Base-by-base conservation (phyloP, 1,140 invertebrate genomes). In the Bombus affinis region DNA sequence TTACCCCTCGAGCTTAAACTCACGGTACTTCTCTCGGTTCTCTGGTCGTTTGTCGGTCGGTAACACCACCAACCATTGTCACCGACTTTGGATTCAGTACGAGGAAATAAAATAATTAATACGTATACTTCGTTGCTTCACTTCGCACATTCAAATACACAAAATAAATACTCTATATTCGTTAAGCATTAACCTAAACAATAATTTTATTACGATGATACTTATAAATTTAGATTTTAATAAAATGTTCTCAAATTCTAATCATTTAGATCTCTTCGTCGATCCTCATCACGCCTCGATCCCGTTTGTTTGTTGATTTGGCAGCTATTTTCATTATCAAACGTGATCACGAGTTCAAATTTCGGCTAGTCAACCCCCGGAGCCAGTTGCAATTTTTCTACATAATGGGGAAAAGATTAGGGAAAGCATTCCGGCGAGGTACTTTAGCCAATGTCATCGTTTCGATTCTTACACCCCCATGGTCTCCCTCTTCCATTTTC, bases 51-150 rank as follows among this genome's bases (percentile, higher is more conserved):
- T 89, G 72, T 89, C 85, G 81, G 90, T 87, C 83, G 89, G 88
- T 89, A 93, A 94, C 92, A 89, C 92, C 88, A 83, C 5, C 89
- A 88, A 83, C 82, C 88, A 91, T 94, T 94, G 89, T 91, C 91
- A 90, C 68, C 76, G 72, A 86, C 86, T 57, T 79, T 53, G 15
- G 12, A 66, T 84, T 71, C 28, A 28, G 35, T 28, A 28, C 2
- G 13, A 47, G 47, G n/a, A 66, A 68, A 28, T 72, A 59, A 89
- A 89, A 82, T 86, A 73, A 86, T 89, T 78, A 62, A 12, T 59
- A 25, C 25, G 10, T 59, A 32, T 75, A 57, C 35, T 74, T n/a
- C 39, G 4, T 37, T 68, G 2, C 22, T 72, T 8, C 65, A 18
- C 5, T 42, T 72, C 12, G 28, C 25, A 12, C 22, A 25, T 39